Evolutionary conservation across 2,888 invertebrate species (phyloP).

Genomic region (Pheosia tremula): DNA sequence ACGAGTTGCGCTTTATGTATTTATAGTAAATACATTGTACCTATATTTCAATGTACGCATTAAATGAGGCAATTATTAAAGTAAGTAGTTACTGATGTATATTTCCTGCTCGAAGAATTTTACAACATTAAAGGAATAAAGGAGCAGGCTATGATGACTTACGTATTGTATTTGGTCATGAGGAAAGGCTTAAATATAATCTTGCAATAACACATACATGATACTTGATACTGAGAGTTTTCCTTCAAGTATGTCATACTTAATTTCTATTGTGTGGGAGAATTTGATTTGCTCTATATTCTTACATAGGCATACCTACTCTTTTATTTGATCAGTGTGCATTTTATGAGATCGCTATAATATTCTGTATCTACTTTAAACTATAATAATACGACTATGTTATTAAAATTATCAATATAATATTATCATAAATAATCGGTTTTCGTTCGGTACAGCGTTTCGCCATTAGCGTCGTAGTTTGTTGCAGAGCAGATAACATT

Average conservation of each 20-base stretch:
- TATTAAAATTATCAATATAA: constrained; percentile 44
- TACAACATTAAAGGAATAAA: not conserved
- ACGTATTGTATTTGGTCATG: not conserved
- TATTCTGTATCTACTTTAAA: not conserved
- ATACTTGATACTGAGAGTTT: no score
- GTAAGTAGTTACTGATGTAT: not conserved
- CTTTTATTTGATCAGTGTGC: not conserved
- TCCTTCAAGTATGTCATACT: no score
- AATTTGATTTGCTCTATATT: not conserved
- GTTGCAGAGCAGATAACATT: constrained; percentile 68
- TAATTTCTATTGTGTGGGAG: no score
- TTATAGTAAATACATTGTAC: no score
- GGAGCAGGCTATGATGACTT: not conserved
- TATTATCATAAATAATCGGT: constrained; percentile 57
- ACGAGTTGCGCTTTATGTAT: no score
- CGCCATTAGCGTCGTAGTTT: constrained; percentile 70
- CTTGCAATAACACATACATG: no score
- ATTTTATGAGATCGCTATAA: not conserved
- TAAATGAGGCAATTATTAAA: not conserved
- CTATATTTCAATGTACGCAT: no score
- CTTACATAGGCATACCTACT: not conserved
- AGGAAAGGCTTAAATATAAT: not conserved
- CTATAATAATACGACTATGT: constrained; percentile 6
- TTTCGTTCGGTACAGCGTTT: constrained; percentile 63
- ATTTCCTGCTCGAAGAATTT: not conserved